Evolutionary conservation across 2,888 invertebrate genomes (phyloP), one percentile per base, ranked within the genome.

Genomic region (Caenorhabditis wallacei): DNA sequence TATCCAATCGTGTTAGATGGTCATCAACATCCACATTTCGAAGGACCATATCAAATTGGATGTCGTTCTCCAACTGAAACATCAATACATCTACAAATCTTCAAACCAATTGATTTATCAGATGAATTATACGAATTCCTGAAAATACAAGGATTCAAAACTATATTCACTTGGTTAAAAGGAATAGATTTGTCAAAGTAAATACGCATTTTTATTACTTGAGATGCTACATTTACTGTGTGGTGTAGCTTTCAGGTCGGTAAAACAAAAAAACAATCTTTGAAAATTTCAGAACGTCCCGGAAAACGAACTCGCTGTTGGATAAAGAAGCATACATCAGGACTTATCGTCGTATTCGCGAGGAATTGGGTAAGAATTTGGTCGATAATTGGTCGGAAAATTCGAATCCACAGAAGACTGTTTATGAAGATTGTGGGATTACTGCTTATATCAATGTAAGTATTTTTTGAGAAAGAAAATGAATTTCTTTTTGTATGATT

Each of bases 351-450:
- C 57, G 70, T 13, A 75, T 89, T 22, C 88, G 89, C 56, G 59
- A 83, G 20, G 57, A 59, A 20, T 75, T 54, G n/a, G 90, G 88
- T 16, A 68, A 66, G 63, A 51, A 46, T 10, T 75, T 90, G 18
- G 82, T 80, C 51, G 70, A 82, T 66, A 81, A 20, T 13, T 98
- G 98, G 98, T 95, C 95, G 5, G 97, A 97, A 93, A 95, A 94
- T 83, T 98, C 98, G 7, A 96, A 98, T 93, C 96, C 98, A 18
- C 93, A 95, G 61, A 99, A 98, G 93, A 97, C 95, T 94, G 96
- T 99, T 0, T 96, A 95, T 93, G 98, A 99, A 94, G 98, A 99
- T 92, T 94, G 99, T 84, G 97, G 96, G 3, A 98, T 98, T 89
- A 96, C 96, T 7, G 94, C 96, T 13, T 97, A 97, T 92, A 93